Conservation (phyloP, 1,140 invertebrate genomes). For the Diplogasteroides magnus region DNA sequence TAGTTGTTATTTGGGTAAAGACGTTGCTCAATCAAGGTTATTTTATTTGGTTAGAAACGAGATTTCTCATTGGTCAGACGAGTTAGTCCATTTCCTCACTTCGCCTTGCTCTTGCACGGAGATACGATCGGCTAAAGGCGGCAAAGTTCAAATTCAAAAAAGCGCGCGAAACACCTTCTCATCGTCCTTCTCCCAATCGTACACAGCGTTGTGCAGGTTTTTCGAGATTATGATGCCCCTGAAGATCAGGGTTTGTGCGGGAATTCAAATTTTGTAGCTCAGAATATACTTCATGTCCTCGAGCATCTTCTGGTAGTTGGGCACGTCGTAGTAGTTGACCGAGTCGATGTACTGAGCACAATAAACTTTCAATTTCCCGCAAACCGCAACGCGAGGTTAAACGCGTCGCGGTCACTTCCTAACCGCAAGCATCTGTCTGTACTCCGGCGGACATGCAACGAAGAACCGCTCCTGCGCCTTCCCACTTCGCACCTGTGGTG, state of each 20-base stretch:
- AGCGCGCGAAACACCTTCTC: too few species aligned
- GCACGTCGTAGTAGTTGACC: neutral
- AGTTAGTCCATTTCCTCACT: neutral
- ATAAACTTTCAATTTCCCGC: too few species aligned
- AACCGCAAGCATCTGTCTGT: neutral
- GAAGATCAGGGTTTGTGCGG: neutral
- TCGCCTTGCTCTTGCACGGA: too few species aligned
- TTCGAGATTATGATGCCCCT: neutral
- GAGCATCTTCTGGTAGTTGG: neutral
- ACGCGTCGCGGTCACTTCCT: too few species aligned
- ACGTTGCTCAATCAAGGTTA: too few species aligned
- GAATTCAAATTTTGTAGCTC: neutral
- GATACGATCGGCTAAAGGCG: too few species aligned
- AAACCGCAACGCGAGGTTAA: too few species aligned
- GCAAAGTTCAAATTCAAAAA: too few species aligned
- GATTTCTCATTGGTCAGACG: neutral
- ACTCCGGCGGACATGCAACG: neutral
- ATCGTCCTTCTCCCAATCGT: neutral
- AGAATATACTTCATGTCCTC: neutral
- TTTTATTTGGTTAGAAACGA: neutral
- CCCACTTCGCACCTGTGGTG: neutral
- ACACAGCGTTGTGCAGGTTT: neutral
- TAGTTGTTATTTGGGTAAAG: too few species aligned
- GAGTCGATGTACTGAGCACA: neutral
- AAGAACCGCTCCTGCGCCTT: neutral